Percentiles rank a stretch among this genome's conserved stretches.
Conservation (phyloP, 2,797 vertebrate species). For the Dermochelys coriacea region DNA sequence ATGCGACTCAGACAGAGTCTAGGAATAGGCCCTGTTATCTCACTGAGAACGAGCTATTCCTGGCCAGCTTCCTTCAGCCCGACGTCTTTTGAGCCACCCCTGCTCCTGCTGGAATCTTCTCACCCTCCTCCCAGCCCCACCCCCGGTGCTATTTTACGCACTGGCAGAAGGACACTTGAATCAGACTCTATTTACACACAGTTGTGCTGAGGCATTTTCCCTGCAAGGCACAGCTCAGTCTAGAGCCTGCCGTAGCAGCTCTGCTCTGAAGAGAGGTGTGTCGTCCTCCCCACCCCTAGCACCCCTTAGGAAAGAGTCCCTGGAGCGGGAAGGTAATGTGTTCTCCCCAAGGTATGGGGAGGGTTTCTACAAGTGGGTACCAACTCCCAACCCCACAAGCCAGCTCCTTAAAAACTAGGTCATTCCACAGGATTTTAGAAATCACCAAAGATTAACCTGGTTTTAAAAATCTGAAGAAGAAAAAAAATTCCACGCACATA, state of each 20-base stretch:
- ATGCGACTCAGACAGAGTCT: no score
- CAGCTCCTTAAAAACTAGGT: not conserved
- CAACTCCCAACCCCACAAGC: not conserved
- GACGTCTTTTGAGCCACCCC: not conserved
- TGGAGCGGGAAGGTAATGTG: not conserved
- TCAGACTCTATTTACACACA: not conserved
- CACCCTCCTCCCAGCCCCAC: not conserved
- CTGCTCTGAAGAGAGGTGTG: not conserved
- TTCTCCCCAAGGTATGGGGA: not conserved
- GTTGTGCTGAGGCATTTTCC: not conserved
- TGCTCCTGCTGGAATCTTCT: not conserved
- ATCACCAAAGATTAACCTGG: not conserved
- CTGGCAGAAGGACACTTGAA: not conserved
- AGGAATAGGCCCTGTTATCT: not conserved
- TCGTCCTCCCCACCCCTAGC: no score
- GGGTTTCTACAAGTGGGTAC: not conserved
- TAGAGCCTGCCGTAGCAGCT: not conserved
- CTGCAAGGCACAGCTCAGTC: not conserved
- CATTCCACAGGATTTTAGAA: not conserved
- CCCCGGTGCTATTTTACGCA: not conserved
- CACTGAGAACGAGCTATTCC: not conserved
- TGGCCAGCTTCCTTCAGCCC: not conserved
- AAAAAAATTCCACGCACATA: no score
- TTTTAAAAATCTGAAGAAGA: no score
- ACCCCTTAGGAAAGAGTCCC: not conserved